Base-by-base conservation (phyloP, 2,888 invertebrate species). In the Andrena praecox region DNA sequence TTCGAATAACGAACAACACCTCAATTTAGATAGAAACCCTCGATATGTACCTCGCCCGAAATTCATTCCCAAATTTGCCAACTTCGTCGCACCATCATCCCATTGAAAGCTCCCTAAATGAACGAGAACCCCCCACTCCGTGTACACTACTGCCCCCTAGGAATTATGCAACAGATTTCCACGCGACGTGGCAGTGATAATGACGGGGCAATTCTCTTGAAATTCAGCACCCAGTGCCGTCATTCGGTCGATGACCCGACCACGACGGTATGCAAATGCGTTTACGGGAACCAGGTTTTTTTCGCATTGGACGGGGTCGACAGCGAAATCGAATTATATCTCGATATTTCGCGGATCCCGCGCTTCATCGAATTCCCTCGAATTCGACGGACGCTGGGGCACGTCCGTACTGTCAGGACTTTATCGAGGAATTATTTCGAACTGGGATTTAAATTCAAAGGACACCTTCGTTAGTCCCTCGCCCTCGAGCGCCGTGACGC, bases 251-350 rank as follows among this genome's bases (percentile, higher is more conserved):
- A 77, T 63, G 77, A 76, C 68, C 75, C 72, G 12, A 10, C 52
- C 52, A 20, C 72, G 73, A 33, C 63, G 12, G 52, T 80, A 85
- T 83, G 86, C 85, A 85, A 88, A 89, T 86, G 81, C 71, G 84
- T 84, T 89, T 86, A 82, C 79, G 63, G 77, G 82, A 82, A 86
- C 86, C 80, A 71, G 42, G 16, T 16, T 42, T 68, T 77, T 73
- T 74, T 70, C 68, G 66, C 62, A 62, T 67, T 64, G 62, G 66
- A 52, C 73, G 33, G 31, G 42, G 10, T 48, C 70, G 74, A 2
- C 10, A 0, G 42, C 70, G 42, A 64, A 84, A 84, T 80, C 84
- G 79, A 85, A 85, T 87, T 81, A 83, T 63, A 59, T 73, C 56
- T 73, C 48, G 50, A 85, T 80, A 72, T 85, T 80, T 82, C 74